Evolutionary conservation across 1,140 invertebrate species (phyloP), one percentile per base, ranked within the genome.

Genomic region (Varroa destructor): DNA sequence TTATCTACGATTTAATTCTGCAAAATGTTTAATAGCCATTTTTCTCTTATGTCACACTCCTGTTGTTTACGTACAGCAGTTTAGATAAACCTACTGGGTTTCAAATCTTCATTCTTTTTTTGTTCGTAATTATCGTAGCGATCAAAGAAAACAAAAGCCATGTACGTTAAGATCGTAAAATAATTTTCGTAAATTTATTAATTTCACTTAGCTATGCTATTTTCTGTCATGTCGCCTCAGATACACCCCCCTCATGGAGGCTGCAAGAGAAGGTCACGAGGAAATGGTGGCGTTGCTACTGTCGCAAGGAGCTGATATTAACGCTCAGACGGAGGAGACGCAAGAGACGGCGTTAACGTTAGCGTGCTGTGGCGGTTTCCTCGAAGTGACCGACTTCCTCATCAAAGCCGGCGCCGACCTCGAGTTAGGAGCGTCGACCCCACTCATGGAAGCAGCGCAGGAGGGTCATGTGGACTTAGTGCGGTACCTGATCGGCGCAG

Each of bases 191-290:
- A 25, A 25, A 25, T 25, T 25, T 25, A 25, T 25, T 25, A 25
- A 25, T 25, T 25, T 25, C 25, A 25, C 25, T 25, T 25, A 25
- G 46, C 46, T 51, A 8, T 51, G 8, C 46, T 8, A 5, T 51
- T 51, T 3, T 51, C 46, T 51, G 46, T 3, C 46, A 3, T 51
- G 3, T 51, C 46, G 46, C 4, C 8, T 51, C 46, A 51, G 46
- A 37, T 98, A 98, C 80, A 98, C 95, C 6, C 94, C 95, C n/a
- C 81, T 99, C 55, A 96, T 95, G 92, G 96, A 99, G 83, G 95
- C 94, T 71, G 91, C 93, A 36, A 83, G 96, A 14, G 96, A 99
- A 82, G 96, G 96, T 37, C 95, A 99, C 80, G 91, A 97, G 79
- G 92, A 96, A 80, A 97, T 98, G 91, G 94, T 98, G 10, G 90